Evolutionary conservation across 1,140 invertebrate genomes (phyloP), one percentile per base, ranked within the genome.

Genomic region (Drosophila mojavensis): DNA sequence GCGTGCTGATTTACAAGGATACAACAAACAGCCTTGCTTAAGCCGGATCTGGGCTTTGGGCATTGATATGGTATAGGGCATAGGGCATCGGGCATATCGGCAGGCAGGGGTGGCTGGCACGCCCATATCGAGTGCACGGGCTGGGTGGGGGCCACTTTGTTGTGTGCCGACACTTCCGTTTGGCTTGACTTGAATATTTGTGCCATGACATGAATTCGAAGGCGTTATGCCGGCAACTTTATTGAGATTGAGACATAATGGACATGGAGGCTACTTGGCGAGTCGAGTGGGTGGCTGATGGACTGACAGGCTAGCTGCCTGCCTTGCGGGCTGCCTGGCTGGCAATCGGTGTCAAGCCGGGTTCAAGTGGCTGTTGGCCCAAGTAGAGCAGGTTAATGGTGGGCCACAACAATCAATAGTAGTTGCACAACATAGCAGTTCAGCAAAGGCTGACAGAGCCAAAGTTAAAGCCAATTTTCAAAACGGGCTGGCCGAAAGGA

Each of bases 121-220:
- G 50, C 54, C 43, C 50, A 50, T 48, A 50, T 71, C 45, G 69
- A 73, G 58, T 68, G 58, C 47, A 28, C 39, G 43, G 62, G 39
- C 60, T 45, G 68, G 39, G 55, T 33, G 55, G 55, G 48, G 55
- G 73, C 73, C 72, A 75, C 72, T 75, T 75, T 75, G 73, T 71
- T 65, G 41, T 75, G 61, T 65, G 73, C 73, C 73, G 73, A 75
- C 73, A 75, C 73, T 71, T 75, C 73, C 73, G 73, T 75, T 75
- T 65, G 10, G 61, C 61, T 71, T 43, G 68, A 71, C 73, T 71
- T 71, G 73, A 24, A 71, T 65, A 75, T 75, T 71, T 60, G 68
- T 75, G 73, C 68, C 73, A 75, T 75, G 73, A 75, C 73, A 75
- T 54, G 73, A 65, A 71, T 75, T 71, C 59, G 43, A 60, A 48